Evolutionary conservation across 2,888 invertebrate genomes (phyloP), one percentile per base, ranked within the genome.

Genomic region (Pristionchus exspectatus): DNA sequence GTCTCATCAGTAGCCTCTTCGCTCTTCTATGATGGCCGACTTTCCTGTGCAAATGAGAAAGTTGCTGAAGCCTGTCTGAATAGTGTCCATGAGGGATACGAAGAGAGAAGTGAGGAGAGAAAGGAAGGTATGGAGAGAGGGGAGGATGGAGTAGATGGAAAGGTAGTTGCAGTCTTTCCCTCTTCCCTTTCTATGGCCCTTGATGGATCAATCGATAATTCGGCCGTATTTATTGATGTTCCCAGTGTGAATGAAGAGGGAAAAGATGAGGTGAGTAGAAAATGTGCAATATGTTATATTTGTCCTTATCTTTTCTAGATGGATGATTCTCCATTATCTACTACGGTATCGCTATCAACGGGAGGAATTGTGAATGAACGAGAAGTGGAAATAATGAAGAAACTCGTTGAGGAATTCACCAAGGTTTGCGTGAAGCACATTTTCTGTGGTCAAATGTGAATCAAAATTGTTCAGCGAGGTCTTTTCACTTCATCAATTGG

Each of bases 21-120:
- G 83, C 93, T 96, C 63, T 95, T 96, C 44, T 96, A 96, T 92
- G 91, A 95, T 44, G 95, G 95, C 18, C 92, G 94, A 33, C 94
- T 96, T 27, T 91, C 94, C 93, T 97, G 97, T 95, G 98, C 97
- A 0, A 96, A 96, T 94, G 96, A 96, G 44, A 94, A 94, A 0
- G 96, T 98, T 1, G 96, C 96, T 0, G 72, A 91, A 33, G 90
- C 87, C 72, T 90, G 83, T 24, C 54, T 92, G 33, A 69, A 88
- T 18, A 66, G 50, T 12, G 87, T 44, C 7, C 54, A 89, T 77
- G 56, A 44, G 16, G 90, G 89, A 83, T 92, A 90, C 44, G 88
- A 87, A 5, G 63, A 54, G 10, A 56, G 21, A 38, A 27, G 33
- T 81, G 56, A 21, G 12, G 81, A 90, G 66, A 54, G 63, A 24